Conservation (phyloP, 2,888 invertebrate genomes). For the Danaus chrysippus region DNA sequence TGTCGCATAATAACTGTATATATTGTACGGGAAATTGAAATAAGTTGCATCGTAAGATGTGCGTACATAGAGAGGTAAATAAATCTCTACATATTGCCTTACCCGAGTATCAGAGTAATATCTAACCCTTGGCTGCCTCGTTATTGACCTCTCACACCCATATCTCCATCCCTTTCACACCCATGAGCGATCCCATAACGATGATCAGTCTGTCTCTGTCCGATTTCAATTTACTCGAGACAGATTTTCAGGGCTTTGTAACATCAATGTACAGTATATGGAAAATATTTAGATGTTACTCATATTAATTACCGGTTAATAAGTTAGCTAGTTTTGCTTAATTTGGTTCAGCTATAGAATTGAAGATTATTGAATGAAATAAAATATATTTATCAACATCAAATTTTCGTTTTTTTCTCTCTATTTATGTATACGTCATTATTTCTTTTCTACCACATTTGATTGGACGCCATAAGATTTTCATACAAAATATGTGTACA, state of each 20-base stretch:
- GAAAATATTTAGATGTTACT: conserved; percentile 28
- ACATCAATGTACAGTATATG: conserved; percentile 49
- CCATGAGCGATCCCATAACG: conserved; percentile 33
- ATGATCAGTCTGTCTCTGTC: conserved; percentile 58
- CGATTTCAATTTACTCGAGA: conserved; percentile 79
- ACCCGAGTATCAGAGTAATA: conserved; percentile 70
- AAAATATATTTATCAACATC: neutral
- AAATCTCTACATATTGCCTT: conserved; percentile 76
- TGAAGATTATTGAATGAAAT: neutral
- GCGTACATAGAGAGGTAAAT: conserved; percentile 61
- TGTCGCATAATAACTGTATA: conserved; percentile 22
- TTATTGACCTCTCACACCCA: conserved; percentile 79
- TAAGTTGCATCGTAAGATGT: conserved; percentile 61
- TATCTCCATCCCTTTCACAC: conserved; percentile 51
- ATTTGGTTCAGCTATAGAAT: neutral
- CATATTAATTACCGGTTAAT: neutral
- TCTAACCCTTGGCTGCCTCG: conserved; percentile 78
- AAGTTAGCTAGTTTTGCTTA: neutral
- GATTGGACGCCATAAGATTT: too few relatives aligned
- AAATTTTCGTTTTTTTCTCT: too few relatives aligned
- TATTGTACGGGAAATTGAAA: conserved; percentile 49
- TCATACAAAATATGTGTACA: neutral
- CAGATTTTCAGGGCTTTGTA: conserved; percentile 76
- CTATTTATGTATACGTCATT: too few relatives aligned
- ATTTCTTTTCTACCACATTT: too few relatives aligned